These are phyloP conservation scores for Tenebrio molitor DNA, from an alignment of 1,140 invertebrate genomes.

Conservation along the genomic window DNA sequence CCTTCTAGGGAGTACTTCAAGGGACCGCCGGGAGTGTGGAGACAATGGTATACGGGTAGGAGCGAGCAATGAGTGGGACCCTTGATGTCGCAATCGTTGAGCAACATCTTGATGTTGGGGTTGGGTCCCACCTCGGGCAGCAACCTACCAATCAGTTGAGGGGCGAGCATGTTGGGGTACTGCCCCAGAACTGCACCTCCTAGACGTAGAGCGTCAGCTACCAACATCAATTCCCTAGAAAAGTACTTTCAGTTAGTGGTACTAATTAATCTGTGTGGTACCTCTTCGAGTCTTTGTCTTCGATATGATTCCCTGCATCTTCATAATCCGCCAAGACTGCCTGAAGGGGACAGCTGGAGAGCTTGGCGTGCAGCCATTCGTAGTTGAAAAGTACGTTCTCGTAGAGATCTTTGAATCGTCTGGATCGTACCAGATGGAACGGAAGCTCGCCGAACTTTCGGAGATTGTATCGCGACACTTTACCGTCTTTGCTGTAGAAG, in stretches of 20 bases:
- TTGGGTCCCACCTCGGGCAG: slow-evolving; percentile 91
- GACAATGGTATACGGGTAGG: slow-evolving; percentile 93
- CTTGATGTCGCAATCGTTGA: slow-evolving; percentile 90
- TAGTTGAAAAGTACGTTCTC: slow-evolving; percentile 97
- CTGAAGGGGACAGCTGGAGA: slow-evolving; percentile 95
- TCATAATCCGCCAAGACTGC: slow-evolving; percentile 96
- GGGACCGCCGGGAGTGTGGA: slow-evolving; percentile 97
- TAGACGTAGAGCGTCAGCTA: slow-evolving; percentile 93
- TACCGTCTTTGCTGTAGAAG: slow-evolving; percentile 91
- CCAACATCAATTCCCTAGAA: slow-evolving; percentile 92
- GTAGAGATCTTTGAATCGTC: slow-evolving; percentile 93
- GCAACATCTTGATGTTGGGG: slow-evolving; percentile 86
- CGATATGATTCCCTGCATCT: slow-evolving; percentile 89
- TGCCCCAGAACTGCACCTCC: slow-evolving; percentile 91
- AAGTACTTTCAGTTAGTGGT: too few species aligned
- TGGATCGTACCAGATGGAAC: slow-evolving; percentile 91
- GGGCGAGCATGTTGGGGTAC: slow-evolving; percentile 96
- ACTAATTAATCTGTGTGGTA: too few species aligned
- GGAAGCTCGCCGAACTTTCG: slow-evolving; percentile 96
- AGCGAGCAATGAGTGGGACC: slow-evolving; percentile 91
- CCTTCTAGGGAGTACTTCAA: slow-evolving; percentile 98
- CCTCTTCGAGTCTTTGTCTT: slow-evolving; percentile 90
- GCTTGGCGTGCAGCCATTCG: slow-evolving; percentile 96
- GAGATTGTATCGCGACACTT: slow-evolving; percentile 87
- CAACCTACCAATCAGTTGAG: slow-evolving; percentile 93